These are phyloP conservation scores for Phocoena phocoena DNA, from an alignment of 2,113 vertebrate genomes.

Conservation along the genomic window DNA sequence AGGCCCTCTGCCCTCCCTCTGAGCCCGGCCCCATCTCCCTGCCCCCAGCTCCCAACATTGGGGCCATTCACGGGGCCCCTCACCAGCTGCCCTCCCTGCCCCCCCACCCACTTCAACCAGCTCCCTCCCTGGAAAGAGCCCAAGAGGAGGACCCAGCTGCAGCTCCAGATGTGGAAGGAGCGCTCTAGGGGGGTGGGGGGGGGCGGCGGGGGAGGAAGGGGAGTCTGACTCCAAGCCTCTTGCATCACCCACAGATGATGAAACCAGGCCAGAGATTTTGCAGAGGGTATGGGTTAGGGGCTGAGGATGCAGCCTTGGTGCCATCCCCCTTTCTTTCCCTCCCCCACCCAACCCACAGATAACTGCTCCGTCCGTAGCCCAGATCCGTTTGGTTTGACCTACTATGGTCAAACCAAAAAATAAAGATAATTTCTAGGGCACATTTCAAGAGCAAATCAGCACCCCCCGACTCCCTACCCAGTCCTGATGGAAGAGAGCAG, in stretches of 20 bases:
- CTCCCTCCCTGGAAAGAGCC: constrained; percentile 24
- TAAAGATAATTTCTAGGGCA: constrained; percentile 11
- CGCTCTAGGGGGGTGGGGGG: not conserved
- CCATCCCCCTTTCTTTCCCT: not conserved
- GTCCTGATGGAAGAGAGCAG: not conserved
- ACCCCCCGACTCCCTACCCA: not conserved
- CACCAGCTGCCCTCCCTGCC: constrained; percentile 42
- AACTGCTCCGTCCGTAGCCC: not conserved
- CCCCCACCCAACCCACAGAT: too few species aligned
- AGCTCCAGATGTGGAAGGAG: constrained; percentile 61
- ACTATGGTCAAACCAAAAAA: not conserved
- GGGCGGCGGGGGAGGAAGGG: not conserved
- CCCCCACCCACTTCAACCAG: not conserved
- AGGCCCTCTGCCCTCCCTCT: not conserved
- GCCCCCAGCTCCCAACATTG: constrained; percentile 51
- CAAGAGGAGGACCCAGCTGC: constrained; percentile 70
- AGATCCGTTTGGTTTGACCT: not conserved
- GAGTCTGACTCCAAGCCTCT: constrained; percentile 34
- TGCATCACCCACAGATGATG: constrained; percentile 71
- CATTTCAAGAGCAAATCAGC: not conserved
- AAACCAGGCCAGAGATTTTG: not conserved
- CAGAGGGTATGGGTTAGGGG: not conserved
- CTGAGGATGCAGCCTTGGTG: not conserved
- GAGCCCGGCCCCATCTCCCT: not conserved
- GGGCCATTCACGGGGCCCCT: constrained; percentile 59